Percentiles rank a stretch among this genome's conserved stretches.
Evolutionary conservation across 1,140 invertebrate genomes (phyloP).

Genomic region (Drosophila pectinifera): DNA sequence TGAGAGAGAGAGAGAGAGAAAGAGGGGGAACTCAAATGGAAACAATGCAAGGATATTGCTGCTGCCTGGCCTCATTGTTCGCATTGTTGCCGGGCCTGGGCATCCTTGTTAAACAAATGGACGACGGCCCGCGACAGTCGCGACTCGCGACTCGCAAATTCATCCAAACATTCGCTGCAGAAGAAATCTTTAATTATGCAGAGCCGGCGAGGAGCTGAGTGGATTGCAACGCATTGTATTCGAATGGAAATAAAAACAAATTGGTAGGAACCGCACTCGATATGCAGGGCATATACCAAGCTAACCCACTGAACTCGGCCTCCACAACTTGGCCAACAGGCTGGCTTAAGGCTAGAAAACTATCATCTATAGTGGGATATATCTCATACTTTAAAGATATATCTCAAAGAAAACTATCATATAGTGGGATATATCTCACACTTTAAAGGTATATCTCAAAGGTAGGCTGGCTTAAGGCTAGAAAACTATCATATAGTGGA

Average conservation of each 20-base stretch:
- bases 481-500: too few species aligned
- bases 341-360: too few species aligned
- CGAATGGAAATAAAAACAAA: neutral
- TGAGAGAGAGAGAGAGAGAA: neutral
- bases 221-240: conserved; percentile 20
- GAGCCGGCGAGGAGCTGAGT: conserved; percentile 11
- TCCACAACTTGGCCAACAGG: too few species aligned
- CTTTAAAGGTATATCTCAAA: too few species aligned
- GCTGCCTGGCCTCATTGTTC: conserved; percentile 15
- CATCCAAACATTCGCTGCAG: conserved; percentile 15
- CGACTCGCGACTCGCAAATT: conserved; percentile 32
- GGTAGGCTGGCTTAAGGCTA: too few species aligned
- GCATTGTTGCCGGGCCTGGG: conserved; percentile 18
- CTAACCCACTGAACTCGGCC: too few species aligned
- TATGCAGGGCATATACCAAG: neutral
- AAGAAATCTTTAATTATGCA: conserved; percentile 51
- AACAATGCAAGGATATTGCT: conserved; percentile 58
- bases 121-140: conserved; percentile 32
- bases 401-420: too few species aligned
- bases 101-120: conserved; percentile 46
- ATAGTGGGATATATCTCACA: too few species aligned
- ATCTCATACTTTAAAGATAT: too few species aligned
- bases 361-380: too few species aligned
- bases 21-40: conserved; percentile 15
- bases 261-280: neutral